Evolutionary conservation across 2,797 vertebrate genomes (phyloP).

Genomic region (Catostomus latipinnis): DNA sequence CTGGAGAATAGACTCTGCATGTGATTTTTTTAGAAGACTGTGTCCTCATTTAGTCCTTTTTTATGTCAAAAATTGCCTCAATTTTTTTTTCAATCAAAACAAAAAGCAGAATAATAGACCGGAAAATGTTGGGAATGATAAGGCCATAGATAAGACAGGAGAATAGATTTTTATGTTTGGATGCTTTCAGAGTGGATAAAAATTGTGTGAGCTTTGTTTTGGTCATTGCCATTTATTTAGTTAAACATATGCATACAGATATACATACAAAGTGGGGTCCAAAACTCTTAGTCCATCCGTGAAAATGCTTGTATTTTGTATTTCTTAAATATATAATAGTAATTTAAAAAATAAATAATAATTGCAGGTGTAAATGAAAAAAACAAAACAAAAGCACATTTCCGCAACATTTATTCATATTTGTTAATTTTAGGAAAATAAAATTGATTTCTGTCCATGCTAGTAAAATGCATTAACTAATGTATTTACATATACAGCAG

Average conservation of each 20-base stretch:
- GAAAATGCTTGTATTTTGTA: too few species aligned
- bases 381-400: too few species aligned
- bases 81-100: slow-evolving; percentile 83
- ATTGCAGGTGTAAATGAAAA: too few species aligned
- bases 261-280: too few species aligned
- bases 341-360: too few species aligned
- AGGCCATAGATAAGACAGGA: slow-evolving; percentile 61
- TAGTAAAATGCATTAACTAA: too few species aligned
- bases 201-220: not conserved
- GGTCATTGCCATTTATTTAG: slow-evolving; percentile 2
- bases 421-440: too few species aligned
- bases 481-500: too few species aligned
- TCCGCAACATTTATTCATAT: too few species aligned
- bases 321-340: too few species aligned
- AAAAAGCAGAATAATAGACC: slow-evolving; percentile 76
- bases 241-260: not conserved
- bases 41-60: slow-evolving; percentile 67
- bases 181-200: slow-evolving; percentile 48
- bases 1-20: slow-evolving; percentile 65
- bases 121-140: slow-evolving; percentile 69
- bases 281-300: too few species aligned
- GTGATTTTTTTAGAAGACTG: slow-evolving; percentile 68
- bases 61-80: slow-evolving; percentile 79
- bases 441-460: too few species aligned
- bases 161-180: slow-evolving; percentile 20